A percentile compares a stretch with the other conserved stretches of the same genome.
Conservation (phyloP, 2,888 invertebrate genomes). For the Drosophila mimica region DNA sequence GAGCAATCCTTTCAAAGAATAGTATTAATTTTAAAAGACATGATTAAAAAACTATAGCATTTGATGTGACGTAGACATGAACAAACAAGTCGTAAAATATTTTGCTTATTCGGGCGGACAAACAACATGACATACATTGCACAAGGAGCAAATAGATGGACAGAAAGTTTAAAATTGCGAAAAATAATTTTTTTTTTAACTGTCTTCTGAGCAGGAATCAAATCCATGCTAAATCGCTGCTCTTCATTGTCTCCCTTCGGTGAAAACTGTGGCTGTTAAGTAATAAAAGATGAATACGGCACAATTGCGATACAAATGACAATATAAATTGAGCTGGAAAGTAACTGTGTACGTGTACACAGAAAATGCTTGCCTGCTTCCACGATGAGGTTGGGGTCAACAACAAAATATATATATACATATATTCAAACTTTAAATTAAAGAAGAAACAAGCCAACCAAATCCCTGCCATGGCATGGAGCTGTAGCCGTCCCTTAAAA, state of each 20-base stretch:
- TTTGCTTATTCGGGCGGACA: not conserved
- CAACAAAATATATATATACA: not conserved
- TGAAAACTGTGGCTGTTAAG: not conserved
- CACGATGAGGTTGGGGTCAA: not conserved
- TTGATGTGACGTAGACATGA: not conserved
- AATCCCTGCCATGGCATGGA: conserved; percentile 12
- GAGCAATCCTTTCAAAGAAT: not conserved
- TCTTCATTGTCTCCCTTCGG: not conserved
- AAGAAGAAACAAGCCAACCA: conserved; percentile 11
- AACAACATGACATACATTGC: not conserved
- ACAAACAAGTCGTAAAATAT: not conserved
- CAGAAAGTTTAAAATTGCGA: not conserved
- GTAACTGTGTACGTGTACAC: not conserved
- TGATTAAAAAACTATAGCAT: not conserved
- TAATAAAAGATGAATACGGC: conserved; percentile 1
- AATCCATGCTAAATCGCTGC: not conserved
- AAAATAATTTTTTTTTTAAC: not conserved
- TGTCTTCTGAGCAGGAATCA: not conserved
- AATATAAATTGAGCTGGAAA: not conserved
- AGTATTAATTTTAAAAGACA: not conserved
- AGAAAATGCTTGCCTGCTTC: not conserved
- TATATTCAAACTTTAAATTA: conserved; percentile 7
- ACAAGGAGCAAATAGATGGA: not conserved
- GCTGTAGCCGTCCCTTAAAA: conserved; percentile 33
- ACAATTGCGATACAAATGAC: conserved; percentile 5